phyloP scores from a whole-genome alignment of 2,797 vertebrate genomes.

The Sebastes oblongus region DNA sequence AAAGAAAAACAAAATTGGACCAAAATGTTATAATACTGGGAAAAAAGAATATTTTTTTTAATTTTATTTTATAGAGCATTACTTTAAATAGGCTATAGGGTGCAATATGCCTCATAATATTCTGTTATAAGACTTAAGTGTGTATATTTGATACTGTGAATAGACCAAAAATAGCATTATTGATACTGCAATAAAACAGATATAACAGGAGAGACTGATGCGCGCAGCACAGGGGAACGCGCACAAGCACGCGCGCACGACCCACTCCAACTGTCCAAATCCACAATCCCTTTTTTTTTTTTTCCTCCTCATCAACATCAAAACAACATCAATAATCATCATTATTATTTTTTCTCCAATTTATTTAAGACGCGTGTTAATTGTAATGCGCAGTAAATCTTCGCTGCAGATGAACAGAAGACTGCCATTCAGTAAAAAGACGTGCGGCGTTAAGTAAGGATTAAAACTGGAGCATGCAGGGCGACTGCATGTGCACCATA shows the following conservation, averaged over 20 bases:
- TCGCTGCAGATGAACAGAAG: slow-evolving; percentile 47
- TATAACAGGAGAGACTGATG: not conserved
- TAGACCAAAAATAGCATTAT: not conserved
- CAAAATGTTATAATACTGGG: too few relatives aligned
- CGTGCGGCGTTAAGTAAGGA: slow-evolving; percentile 75
- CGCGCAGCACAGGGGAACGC: not conserved
- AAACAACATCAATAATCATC: not conserved
- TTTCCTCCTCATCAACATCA: not conserved
- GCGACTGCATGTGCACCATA: slow-evolving; percentile 45
- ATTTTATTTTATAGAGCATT: not conserved
- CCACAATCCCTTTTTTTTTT: not conserved
- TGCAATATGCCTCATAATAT: not conserved
- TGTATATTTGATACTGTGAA: not conserved
- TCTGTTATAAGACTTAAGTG: not conserved
- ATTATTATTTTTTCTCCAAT: slow-evolving; percentile 16
- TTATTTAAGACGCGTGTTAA: slow-evolving; percentile 60
- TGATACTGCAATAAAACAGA: not conserved
- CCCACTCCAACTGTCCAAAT: not conserved
- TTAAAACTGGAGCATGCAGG: slow-evolving; percentile 60
- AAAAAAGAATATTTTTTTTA: fast-evolving
- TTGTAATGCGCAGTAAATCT: slow-evolving; percentile 63
- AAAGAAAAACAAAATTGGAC: too few relatives aligned
- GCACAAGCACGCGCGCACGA: not conserved
- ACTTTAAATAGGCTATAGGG: not conserved
- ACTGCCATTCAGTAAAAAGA: slow-evolving; percentile 59